Percentiles rank a stretch among this genome's conserved stretches.
Conservation (phyloP, 2,888 invertebrate species). For the Drosophila quinaria region DNA sequence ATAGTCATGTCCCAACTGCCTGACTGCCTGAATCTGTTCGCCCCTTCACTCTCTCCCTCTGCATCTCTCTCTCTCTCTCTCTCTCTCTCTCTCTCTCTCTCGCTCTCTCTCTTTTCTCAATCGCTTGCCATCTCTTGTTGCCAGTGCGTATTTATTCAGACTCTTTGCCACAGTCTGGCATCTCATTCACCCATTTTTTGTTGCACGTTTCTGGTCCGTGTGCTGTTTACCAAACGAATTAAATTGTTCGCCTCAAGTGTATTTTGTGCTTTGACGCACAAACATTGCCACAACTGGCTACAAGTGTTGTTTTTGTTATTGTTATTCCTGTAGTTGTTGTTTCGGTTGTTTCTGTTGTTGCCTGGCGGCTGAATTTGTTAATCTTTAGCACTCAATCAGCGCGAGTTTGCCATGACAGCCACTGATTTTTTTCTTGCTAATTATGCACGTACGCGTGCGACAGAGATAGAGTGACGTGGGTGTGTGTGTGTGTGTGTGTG, state of each 20-base stretch:
- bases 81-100: not conserved
- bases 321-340: slow-evolving; percentile 31
- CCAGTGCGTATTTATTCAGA: slow-evolving; percentile 51
- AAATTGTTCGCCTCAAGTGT: slow-evolving; percentile 81
- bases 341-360: slow-evolving; percentile 27
- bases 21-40: slow-evolving; percentile 30
- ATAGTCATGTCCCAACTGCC: slow-evolving; percentile 64
- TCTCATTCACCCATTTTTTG: slow-evolving; percentile 27
- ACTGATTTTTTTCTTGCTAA: slow-evolving; percentile 56
- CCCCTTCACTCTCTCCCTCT: not conserved
- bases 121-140: not conserved
- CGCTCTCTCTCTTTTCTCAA: not conserved
- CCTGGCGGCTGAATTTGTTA: slow-evolving; percentile 69
- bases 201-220: slow-evolving; percentile 64
- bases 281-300: slow-evolving; percentile 49
- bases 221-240: slow-evolving; percentile 79
- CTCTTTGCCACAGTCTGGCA: slow-evolving; percentile 37
- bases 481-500: slow-evolving; percentile 30
- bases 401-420: slow-evolving; percentile 45
- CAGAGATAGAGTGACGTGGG: not conserved
- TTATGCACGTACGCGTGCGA: slow-evolving; percentile 64
- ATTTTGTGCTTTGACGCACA: slow-evolving; percentile 77
- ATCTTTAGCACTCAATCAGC: slow-evolving; percentile 78
- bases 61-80: not conserved
- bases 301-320: slow-evolving; percentile 27